phyloP scores from a whole-genome alignment of 2,797 vertebrate genomes.

The Falco rusticolus region DNA sequence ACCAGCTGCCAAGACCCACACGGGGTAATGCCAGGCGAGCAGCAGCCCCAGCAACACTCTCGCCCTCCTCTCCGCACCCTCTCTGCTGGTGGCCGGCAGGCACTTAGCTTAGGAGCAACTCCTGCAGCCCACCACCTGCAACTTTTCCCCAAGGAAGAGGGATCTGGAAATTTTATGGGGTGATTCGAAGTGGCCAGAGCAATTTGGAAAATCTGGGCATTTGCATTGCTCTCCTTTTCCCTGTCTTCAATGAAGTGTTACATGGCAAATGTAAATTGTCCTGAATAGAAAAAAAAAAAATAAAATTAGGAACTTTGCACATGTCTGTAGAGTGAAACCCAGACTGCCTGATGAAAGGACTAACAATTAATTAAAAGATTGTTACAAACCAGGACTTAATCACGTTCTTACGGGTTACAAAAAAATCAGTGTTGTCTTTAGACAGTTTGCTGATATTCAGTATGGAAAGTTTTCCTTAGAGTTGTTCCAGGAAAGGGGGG shows the following conservation, averaged over 20 bases:
- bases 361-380: not conserved
- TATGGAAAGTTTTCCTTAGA: not conserved
- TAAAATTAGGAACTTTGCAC: not conserved
- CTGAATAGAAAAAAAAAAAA: not conserved
- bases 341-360: not conserved
- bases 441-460: not conserved
- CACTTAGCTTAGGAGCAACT: not conserved
- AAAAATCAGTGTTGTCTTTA: not conserved
- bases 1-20: constrained; percentile 2
- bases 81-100: not conserved
- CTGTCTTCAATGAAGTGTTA: not conserved
- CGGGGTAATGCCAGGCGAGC: not conserved
- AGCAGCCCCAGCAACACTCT: not conserved
- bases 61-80: not conserved
- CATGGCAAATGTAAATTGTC: not conserved
- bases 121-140: not conserved
- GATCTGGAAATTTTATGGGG: constrained; percentile 31
- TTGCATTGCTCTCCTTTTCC: not conserved
- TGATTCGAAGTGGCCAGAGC: not conserved
- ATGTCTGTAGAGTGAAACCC: not conserved
- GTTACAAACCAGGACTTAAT: not conserved
- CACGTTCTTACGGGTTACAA: not conserved
- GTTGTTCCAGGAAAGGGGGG: not conserved
- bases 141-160: not conserved
- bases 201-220: not conserved